Base-by-base conservation (phyloP, 2,113 vertebrate genomes). In the Coryphaenoides rupestris region DNA sequence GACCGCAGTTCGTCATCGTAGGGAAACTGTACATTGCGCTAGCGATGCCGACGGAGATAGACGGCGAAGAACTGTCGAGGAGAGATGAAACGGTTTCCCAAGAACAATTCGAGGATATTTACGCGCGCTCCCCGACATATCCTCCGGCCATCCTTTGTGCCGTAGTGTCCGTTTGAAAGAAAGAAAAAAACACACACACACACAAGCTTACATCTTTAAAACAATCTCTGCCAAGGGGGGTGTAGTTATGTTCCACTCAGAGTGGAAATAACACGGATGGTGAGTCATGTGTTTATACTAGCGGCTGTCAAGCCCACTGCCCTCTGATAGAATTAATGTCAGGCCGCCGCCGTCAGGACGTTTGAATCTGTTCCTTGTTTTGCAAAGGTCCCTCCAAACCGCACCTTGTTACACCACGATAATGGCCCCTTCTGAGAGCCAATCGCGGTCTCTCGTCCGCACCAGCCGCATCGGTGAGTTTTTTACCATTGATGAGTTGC, bases 71-170 rank as follows among this genome's bases (percentile, higher is more conserved):
- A 13, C 3, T 0, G 7, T 23, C 13, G 22, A 24, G 16, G 24
- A 22, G 47, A 70, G 66, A 62, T 57, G 50, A 6, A 64, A 62
- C 50, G 58, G 70, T 61, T 70, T 12, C 68, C 49, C 17, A 5
- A 74, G 79, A 82, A 87, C 85, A 87, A 88, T 88, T 73, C 65
- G 62, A 76, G 85, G 85, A 89, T 85, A 87, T 86, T 84, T 83
- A 80, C 82, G 66, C 72, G 74, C 66, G 74, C 69, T 75, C 70
- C 15, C 24, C 26, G 23, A 52, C 66, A 40, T 58, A 45, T 60
- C 40, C 23, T 55, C 40, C 5, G 13, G 60, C 22, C 49, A 60
- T 62, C 72, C 56, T 58, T 49, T 23, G 55, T 45, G 46, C 19
- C 69, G 66, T 40, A 7, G 62, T 24, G 62, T 66, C 74, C 19